These are phyloP conservation scores for Cololabis saira DNA, from an alignment of 2,113 vertebrate genomes.

Conservation along the genomic window DNA sequence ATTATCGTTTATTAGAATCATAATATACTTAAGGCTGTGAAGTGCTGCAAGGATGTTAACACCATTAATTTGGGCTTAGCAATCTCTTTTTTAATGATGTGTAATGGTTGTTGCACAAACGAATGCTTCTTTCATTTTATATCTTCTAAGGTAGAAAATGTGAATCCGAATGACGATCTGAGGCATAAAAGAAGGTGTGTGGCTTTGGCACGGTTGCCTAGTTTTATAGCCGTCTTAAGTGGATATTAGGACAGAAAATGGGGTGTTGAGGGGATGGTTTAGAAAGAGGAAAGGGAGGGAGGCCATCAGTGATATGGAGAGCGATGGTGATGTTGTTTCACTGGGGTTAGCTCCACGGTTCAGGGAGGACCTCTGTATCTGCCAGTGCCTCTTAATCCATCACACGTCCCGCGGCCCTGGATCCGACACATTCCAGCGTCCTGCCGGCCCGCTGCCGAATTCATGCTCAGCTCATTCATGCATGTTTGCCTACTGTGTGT, in stretches of 20 bases:
- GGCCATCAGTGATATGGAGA: slow-evolving; percentile 40
- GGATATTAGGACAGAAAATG: slow-evolving; percentile 24
- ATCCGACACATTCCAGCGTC: slow-evolving; percentile 61
- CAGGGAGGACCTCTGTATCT: slow-evolving; percentile 52
- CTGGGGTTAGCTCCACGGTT: slow-evolving; percentile 49
- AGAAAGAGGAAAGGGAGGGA: slow-evolving; percentile 7
- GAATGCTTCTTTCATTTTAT: slow-evolving; percentile 7
- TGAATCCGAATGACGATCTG: slow-evolving; percentile 2
- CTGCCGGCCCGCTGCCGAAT: slow-evolving; percentile 14
- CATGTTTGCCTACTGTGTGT: slow-evolving; percentile 42
- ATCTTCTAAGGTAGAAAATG: slow-evolving; percentile 14
- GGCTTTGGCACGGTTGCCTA: slow-evolving; percentile 5
- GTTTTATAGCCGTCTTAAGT: slow-evolving; percentile 23
- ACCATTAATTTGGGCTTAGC: slow-evolving; percentile 1
- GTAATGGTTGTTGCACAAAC: slow-evolving; percentile 8
- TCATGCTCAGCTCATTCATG: slow-evolving; percentile 52
- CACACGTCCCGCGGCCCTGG: slow-evolving; percentile 59
- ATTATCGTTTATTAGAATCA: too few species aligned
- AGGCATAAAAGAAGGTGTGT: slow-evolving; percentile 1
- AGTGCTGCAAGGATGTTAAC: slow-evolving; percentile 7
- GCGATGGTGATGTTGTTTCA: slow-evolving; percentile 48
- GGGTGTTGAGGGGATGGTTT: slow-evolving; percentile 21
- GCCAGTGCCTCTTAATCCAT: slow-evolving; percentile 67
- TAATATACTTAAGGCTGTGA: neutral
- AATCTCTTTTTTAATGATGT: slow-evolving; percentile 9